Base-by-base conservation (phyloP, 1,140 invertebrate species). In the Drosophila asahinai region DNA sequence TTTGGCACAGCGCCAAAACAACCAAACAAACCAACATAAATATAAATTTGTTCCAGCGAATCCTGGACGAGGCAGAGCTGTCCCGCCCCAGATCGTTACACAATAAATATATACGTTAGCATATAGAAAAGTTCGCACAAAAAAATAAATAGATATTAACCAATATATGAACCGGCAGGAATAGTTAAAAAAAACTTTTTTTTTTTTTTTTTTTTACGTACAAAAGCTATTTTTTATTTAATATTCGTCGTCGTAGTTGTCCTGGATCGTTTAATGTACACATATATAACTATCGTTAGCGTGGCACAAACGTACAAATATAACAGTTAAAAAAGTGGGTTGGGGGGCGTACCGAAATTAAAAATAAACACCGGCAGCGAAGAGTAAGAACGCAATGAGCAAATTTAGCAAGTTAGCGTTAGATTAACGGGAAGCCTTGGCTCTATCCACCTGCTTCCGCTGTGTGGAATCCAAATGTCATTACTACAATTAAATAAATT, bases 401-500 rank as follows among this genome's bases (percentile, higher is more conserved):
- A 55, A 81, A 77, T 81, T 77, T 67, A 81, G 77, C 81, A 84
- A 52, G 65, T 83, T 83, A 84, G 81, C 62, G 51, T 81, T 47
- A 55, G 66, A 73, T 83, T 84, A 83, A 52, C 22, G 49, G 55
- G 75, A 86, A 77, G 82, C 81, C 66, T 45, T 64, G 47, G 47
- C 54, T 60, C 54, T 17, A 38, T 78, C 62, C 60, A 83, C 59
- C 71, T 63, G 74, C 52, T 48, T 73, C 40, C 57, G 45, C 47
- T 61, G 12, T 52, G n/a, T 75, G 52, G 77, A 83, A 58, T 71
- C 52, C 77, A 80, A 78, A 67, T 59, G 59, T 77, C 58, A 84
- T 81, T 75, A 79, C 68, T 84, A 90, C 81, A 76, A 86, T 90
- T 90, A 81, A 90, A 90, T 81, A 86, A 90, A 81, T 64, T 73